Conservation (phyloP, 2,888 invertebrate species). For the Anthophora plumipes region DNA sequence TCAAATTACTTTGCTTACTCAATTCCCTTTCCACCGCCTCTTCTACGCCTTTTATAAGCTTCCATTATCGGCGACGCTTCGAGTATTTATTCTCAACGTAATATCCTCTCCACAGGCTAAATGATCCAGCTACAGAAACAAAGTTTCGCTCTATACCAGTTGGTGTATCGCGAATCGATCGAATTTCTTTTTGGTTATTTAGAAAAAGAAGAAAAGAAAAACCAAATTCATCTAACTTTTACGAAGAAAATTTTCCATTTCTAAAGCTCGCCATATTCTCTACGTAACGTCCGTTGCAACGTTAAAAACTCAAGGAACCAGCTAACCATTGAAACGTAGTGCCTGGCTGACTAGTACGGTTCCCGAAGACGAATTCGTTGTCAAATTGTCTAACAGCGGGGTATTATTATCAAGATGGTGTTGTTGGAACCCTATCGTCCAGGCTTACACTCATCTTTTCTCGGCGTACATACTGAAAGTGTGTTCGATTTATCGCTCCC, state of each 20-base stretch:
- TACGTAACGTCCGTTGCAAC: slow-evolving; percentile 28
- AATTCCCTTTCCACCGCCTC: slow-evolving; percentile 5
- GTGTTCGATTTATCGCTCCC: slow-evolving; percentile 64
- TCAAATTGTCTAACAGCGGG: slow-evolving; percentile 81
- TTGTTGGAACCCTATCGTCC: slow-evolving; percentile 61
- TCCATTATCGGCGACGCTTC: not conserved
- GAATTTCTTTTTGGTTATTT: too few species aligned
- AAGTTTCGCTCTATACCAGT: too few species aligned
- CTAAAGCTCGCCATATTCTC: not conserved
- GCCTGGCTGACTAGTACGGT: slow-evolving; percentile 26
- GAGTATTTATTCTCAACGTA: not conserved
- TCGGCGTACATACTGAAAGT: slow-evolving; percentile 57
- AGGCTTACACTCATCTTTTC: slow-evolving; percentile 62
- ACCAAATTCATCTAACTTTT: too few species aligned
- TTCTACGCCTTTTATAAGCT: not conserved
- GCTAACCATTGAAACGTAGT: slow-evolving; percentile 47
- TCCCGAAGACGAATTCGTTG: slow-evolving; percentile 78
- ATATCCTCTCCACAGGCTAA: not conserved
- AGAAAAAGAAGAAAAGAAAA: too few species aligned
- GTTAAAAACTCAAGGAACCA: slow-evolving; percentile 19
- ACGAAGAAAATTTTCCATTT: too few species aligned
- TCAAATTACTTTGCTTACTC: slow-evolving; percentile 35
- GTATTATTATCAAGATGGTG: slow-evolving; percentile 79
- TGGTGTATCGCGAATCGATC: too few species aligned
- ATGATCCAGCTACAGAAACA: too few species aligned